A percentile compares a stretch with the other conserved stretches of the same genome.
These are phyloP conservation scores for Prionailurus viverrinus DNA, from an alignment of 2,113 vertebrate species.

Conservation along the genomic window DNA sequence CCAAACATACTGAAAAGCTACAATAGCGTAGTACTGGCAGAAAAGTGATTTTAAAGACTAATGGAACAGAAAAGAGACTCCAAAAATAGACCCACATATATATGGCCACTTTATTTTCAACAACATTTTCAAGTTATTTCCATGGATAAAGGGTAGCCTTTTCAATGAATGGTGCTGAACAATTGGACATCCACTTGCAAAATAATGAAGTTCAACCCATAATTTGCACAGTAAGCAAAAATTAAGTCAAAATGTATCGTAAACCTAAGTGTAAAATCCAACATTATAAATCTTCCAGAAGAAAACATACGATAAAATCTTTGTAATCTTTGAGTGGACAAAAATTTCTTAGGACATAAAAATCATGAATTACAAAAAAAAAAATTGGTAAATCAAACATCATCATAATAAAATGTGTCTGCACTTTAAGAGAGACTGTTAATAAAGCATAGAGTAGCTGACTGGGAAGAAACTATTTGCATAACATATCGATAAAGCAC, in stretches of 20 bases:
- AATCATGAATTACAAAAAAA: constrained; percentile 3
- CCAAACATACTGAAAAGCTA: neutral
- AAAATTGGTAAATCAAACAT: neutral
- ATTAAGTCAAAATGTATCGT: neutral
- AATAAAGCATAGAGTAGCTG: neutral
- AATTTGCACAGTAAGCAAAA: neutral
- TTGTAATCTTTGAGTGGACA: neutral
- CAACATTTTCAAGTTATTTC: neutral
- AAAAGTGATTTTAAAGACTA: neutral
- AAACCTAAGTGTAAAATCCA: constrained; percentile 1
- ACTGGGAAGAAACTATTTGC: neutral
- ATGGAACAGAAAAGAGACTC: neutral
- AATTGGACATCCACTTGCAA: neutral
- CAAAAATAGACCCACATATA: neutral
- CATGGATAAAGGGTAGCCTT: neutral
- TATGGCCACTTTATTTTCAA: neutral
- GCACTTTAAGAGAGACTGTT: neutral
- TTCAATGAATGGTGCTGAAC: neutral
- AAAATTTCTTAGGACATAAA: neutral
- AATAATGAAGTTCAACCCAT: neutral
- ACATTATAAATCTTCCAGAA: neutral
- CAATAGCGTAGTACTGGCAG: neutral
- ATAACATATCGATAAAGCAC: neutral
- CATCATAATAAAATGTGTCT: constrained; percentile 25
- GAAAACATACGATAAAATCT: neutral